Base-by-base conservation (phyloP, 2,113 vertebrate genomes). In the Siphamia tubifer region DNA sequence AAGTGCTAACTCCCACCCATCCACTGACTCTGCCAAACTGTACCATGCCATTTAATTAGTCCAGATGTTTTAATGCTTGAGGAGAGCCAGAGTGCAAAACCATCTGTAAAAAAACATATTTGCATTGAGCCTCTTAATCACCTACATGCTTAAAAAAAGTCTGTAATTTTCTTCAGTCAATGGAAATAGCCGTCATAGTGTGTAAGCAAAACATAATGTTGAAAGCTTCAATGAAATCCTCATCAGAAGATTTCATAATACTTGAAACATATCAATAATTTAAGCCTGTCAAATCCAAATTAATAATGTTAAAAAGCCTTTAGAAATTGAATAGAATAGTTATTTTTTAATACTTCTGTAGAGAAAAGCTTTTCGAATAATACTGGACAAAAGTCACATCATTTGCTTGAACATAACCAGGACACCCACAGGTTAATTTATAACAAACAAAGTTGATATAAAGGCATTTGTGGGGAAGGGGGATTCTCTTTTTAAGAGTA, bases 11-110 rank as follows among this genome's bases (percentile, higher is more conserved):
- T 20, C 19, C 57, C 35, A 8, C 62, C 54, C 47, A 43, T 48
- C 30, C 53, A 53, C 79, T 53, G 53, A 4, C 31, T 63, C 45
- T 6, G 15, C 32, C 86, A 85, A 65, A 79, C 79, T 89, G 87
- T 78, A 89, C 75, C 49, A 10, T 66, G 58, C 17, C 35, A 68
- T 80, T 76, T 86, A 84, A 85, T 42, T 19, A 8, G 64, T 77
- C 83, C 90, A 92, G 84, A 84, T 91, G 90, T 78, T 92, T 86
- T 83, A 76, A 73, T 78, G 82, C 66, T 86, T 42, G 17, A 43
- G 49, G 20, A 38, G 54, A 56, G 60, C 36, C 7, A 15, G 16
- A 49, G 62, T 69, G 68, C 65, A 67, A 62, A 69, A 83, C 68
- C 31, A 77, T 64, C 42, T 65, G 77, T 45, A 76, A 72, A 74